phyloP scores from a whole-genome alignment of 2,797 vertebrate genomes.

The Phalanger gymnotis region DNA sequence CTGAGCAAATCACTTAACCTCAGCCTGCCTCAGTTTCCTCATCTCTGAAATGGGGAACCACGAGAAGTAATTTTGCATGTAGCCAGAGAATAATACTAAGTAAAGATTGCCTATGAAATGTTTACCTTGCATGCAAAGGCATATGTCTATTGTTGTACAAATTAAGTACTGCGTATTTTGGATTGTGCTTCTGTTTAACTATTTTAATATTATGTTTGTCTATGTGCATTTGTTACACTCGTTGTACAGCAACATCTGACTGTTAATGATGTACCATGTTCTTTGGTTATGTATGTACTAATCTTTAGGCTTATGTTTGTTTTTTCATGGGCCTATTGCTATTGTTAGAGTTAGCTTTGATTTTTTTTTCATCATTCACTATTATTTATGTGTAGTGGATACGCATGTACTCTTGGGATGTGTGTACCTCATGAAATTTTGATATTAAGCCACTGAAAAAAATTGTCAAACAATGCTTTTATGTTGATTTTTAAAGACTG shows the following conservation, averaged over 20 bases:
- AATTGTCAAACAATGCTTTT: not conserved
- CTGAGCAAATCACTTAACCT: not conserved
- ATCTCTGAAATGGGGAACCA: not conserved
- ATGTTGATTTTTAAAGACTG: not conserved
- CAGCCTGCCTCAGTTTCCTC: not conserved
- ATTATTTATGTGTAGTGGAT: not conserved
- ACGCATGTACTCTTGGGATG: not conserved
- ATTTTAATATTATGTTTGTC: not conserved
- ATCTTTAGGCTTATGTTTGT: not conserved
- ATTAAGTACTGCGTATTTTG: not conserved
- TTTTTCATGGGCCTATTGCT: not conserved
- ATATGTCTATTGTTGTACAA: not conserved
- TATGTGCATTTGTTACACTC: not conserved
- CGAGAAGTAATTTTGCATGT: not conserved
- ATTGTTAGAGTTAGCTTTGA: not conserved
- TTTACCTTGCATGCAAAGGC: not conserved
- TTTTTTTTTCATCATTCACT: not conserved
- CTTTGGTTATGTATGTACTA: not conserved
- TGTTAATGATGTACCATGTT: not conserved
- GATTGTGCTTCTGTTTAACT: not conserved
- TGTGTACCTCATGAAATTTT: not conserved
- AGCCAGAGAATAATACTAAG: not conserved
- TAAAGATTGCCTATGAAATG: not conserved
- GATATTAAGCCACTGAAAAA: not conserved
- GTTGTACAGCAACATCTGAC: not conserved